A percentile compares a stretch with the other conserved stretches of the same genome.
Evolutionary conservation across 2,797 vertebrate genomes (phyloP).

Genomic region (Xenentodon cancila): DNA sequence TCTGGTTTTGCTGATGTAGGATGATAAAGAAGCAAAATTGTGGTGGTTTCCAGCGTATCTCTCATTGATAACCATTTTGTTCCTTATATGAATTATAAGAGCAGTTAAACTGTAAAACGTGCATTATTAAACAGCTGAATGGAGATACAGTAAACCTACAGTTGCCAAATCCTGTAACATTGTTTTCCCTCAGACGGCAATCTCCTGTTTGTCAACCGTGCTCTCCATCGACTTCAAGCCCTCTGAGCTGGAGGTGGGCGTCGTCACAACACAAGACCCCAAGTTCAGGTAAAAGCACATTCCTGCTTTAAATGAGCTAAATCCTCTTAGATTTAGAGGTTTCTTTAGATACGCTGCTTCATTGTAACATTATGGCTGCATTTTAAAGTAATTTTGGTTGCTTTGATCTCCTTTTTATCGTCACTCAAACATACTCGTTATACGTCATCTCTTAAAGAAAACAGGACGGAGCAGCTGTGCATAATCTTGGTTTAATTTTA

Average conservation of each 20-base stretch:
- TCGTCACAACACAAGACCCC: slow-evolving; percentile 91
- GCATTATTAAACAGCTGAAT: background rate
- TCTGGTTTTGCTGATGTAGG: background rate
- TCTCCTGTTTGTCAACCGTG: slow-evolving; percentile 95
- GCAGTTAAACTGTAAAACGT: background rate
- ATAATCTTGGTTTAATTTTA: too few species aligned
- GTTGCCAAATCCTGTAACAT: background rate
- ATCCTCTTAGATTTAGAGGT: too few species aligned
- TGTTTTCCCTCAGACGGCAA: slow-evolving; percentile 84
- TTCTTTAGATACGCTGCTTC: too few species aligned
- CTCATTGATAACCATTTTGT: background rate
- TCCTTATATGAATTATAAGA: background rate
- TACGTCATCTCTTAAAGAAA: too few species aligned
- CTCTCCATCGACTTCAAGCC: slow-evolving; percentile 98
- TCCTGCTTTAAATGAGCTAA: too few species aligned
- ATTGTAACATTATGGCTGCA: too few species aligned
- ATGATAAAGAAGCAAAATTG: background rate
- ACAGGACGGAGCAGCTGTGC: too few species aligned
- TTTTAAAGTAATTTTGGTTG: too few species aligned
- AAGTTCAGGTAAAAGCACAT: slow-evolving; percentile 90
- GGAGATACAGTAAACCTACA: background rate
- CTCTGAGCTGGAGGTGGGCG: slow-evolving; percentile 94
- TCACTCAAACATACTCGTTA: too few species aligned
- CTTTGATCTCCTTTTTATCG: too few species aligned
- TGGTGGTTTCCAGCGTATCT: slow-evolving; percentile 18